phyloP scores from a whole-genome alignment of 2,113 vertebrate genomes.

The Dipodomys ordii region DNA sequence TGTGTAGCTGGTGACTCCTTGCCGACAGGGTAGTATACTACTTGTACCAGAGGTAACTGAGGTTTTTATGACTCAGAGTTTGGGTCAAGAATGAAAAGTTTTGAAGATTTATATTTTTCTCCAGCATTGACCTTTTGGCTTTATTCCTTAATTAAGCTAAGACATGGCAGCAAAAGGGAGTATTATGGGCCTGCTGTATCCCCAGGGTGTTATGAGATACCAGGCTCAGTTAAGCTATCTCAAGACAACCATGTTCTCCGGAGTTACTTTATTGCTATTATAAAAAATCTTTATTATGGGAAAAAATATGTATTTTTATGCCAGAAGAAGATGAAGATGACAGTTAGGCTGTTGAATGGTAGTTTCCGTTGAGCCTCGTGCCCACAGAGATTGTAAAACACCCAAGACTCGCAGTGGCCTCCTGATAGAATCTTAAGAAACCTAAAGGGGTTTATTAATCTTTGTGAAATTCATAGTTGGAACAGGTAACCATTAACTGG shows the following conservation, averaged over 20 bases:
- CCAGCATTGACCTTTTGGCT: constrained; percentile 89
- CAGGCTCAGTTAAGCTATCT: constrained; percentile 90
- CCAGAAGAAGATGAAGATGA: constrained; percentile 90
- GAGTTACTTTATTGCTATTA: constrained; percentile 91
- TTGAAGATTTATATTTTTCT: constrained; percentile 88
- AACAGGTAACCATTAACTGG: constrained; percentile 89
- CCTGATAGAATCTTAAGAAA: constrained; percentile 86
- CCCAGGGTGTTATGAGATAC: constrained; percentile 87
- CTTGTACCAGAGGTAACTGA: constrained; percentile 69
- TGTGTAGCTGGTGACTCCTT: constrained; percentile 62
- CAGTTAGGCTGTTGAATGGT: constrained; percentile 88
- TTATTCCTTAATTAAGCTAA: constrained; percentile 89
- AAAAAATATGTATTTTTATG: constrained; percentile 92
- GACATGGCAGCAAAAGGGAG: constrained; percentile 86
- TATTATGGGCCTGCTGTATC: constrained; percentile 87
- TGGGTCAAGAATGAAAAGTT: constrained; percentile 88
- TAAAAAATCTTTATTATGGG: constrained; percentile 92
- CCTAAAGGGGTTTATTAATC: constrained; percentile 91
- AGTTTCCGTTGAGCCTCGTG: constrained; percentile 87
- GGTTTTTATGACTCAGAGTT: constrained; percentile 85
- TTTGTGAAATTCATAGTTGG: constrained; percentile 90
- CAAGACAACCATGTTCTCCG: constrained; percentile 91
- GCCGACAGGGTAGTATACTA: constrained; percentile 51
- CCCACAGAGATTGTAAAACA: constrained; percentile 91
- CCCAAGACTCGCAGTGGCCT: constrained; percentile 78